These are phyloP conservation scores for Arizona elegans DNA, from an alignment of 2,113 vertebrate genomes.

Conservation along the genomic window DNA sequence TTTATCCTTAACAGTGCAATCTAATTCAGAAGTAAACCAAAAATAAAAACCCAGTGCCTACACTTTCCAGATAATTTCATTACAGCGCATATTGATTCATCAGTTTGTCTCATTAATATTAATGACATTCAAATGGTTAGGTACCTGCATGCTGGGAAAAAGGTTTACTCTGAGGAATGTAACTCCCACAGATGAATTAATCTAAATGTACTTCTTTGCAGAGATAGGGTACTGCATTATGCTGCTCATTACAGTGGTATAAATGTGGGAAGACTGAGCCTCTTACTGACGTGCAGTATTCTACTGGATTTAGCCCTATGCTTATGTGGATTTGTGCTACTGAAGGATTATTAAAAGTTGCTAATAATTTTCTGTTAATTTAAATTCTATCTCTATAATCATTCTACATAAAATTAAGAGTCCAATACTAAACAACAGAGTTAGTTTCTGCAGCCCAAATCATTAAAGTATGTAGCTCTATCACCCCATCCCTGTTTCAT, in stretches of 20 bases:
- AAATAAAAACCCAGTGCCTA: not conserved
- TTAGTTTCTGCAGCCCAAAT: not conserved
- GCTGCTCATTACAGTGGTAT: constrained; percentile 32
- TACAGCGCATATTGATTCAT: constrained; percentile 48
- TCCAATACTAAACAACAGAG: not conserved
- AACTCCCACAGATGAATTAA: constrained; percentile 37
- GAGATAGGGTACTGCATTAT: not conserved
- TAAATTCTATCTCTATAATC: constrained; percentile 13
- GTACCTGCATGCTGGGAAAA: constrained; percentile 51
- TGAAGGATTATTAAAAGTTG: constrained; percentile 49
- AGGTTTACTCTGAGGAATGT: constrained; percentile 49
- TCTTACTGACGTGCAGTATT: constrained; percentile 24
- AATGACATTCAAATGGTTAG: constrained; percentile 44
- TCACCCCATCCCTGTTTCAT: too few species aligned
- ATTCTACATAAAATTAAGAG: constrained; percentile 20
- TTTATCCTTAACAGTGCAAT: constrained; percentile 32
- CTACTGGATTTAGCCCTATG: constrained; percentile 37
- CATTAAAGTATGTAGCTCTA: not conserved
- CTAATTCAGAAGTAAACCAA: constrained; percentile 5
- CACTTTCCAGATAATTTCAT: constrained; percentile 51
- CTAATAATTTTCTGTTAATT: constrained; percentile 45
- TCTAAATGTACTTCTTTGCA: constrained; percentile 35
- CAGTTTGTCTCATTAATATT: constrained; percentile 42
- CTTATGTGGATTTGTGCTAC: constrained; percentile 39
- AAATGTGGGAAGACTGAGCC: constrained; percentile 42